Evolutionary conservation across 23 tunicate genomes (phyloP), one percentile per base, ranked within the genome.

Genomic region (Phallusia fumigata): DNA sequence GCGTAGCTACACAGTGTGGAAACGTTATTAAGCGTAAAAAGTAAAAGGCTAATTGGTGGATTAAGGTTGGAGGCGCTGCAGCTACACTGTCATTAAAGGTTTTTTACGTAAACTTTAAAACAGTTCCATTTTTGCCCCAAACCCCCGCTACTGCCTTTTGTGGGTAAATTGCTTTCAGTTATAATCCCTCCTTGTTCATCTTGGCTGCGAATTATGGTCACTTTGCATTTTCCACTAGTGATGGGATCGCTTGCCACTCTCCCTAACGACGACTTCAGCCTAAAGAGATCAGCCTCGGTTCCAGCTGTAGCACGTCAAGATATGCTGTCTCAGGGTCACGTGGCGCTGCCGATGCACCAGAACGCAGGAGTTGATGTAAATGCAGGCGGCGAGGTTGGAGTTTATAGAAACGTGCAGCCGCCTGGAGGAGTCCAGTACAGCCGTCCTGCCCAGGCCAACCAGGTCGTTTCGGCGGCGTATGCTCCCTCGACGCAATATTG

Each of bases 261-360:
- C 1, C 69, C 69, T 22, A 80, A 80, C 45, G 74, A 32, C 31
- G 50, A 80, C 36, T 80, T 80, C 50, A 53, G 31, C n/a, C 31
- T 80, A 5, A 80, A 53, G 31, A 16, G 90, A 74, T 87, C 90
- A 10, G 82, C 73, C 32, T 87, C 90, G n/a, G 76, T 82, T 21
- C 90, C 85, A 35, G 75, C 51, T 30, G 80, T 72, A 51, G 44
- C 75, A 0, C 69, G 69, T 21, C 69, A 58, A 58, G 69, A 58
- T 21, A 5, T 24, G 10, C 22, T 58, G 28, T 21, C 26, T 13
- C 26, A 22, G 16, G 28, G 15, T 24, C 69, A 58, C 3, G 13
- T 58, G 1, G 28, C 69, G 13, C 69, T 1, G 16, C 26, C 69
- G 28, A 58, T 58, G 16, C 26, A 58, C 16, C 3, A 2, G 16